These are phyloP conservation scores for Thamnophis sirtalis DNA, from an alignment of 2,113 vertebrate species.

Conservation along the genomic window DNA sequence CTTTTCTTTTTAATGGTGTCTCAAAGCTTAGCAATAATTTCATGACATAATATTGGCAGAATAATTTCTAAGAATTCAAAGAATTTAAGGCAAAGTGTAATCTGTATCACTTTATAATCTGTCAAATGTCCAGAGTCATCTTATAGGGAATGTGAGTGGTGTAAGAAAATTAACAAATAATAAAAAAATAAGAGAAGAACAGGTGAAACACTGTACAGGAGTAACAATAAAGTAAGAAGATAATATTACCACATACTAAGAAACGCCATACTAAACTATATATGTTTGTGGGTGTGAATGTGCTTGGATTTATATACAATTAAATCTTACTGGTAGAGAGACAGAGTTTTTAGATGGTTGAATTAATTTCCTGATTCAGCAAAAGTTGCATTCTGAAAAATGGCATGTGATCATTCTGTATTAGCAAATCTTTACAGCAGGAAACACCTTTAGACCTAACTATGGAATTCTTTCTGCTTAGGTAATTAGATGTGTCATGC, in stretches of 20 bases:
- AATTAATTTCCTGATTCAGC: slow-evolving; percentile 23
- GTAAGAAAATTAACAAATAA: neutral
- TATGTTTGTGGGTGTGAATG: neutral
- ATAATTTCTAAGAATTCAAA: neutral
- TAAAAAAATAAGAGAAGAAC: neutral
- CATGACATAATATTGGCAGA: neutral
- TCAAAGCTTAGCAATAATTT: neutral
- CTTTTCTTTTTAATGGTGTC: neutral
- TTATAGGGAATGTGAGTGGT: neutral
- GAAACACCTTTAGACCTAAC: slow-evolving; percentile 12
- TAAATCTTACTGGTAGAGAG: neutral
- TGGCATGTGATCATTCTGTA: neutral
- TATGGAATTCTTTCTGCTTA: neutral
- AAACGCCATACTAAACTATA: neutral
- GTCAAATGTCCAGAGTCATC: neutral
- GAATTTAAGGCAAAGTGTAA: neutral
- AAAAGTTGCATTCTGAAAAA: slow-evolving; percentile 11
- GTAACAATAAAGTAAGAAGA: neutral
- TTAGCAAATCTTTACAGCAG: neutral
- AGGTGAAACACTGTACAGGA: neutral
- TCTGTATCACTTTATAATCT: neutral
- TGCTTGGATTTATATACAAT: neutral
- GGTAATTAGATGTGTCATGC: neutral
- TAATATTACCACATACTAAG: neutral
- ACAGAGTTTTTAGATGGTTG: neutral